phyloP scores from a whole-genome alignment of 2,113 vertebrate genomes.

The Merops nubicus region DNA sequence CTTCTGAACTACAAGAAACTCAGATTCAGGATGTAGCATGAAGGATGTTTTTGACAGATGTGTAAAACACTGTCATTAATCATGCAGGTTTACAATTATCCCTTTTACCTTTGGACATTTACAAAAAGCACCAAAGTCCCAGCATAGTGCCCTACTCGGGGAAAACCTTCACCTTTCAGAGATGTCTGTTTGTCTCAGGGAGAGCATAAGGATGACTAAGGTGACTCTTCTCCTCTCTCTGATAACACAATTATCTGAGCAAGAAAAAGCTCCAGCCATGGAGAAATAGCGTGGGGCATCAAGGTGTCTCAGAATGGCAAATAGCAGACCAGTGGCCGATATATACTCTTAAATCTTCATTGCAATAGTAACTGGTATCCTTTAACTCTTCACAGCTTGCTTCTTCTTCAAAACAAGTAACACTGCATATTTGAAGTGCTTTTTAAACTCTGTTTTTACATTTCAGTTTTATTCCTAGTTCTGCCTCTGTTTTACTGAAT shows the following conservation, averaged over 20 bases:
- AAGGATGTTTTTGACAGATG: neutral
- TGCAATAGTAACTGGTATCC: neutral
- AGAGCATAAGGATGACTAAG: neutral
- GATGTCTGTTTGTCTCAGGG: neutral
- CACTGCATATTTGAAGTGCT: neutral
- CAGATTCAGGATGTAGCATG: neutral
- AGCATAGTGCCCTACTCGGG: neutral
- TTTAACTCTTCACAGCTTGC: neutral
- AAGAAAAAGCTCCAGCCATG: neutral
- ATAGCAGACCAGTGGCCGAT: neutral
- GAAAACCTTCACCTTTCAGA: neutral
- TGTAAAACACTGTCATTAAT: neutral
- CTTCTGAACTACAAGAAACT: neutral
- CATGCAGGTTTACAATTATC: neutral
- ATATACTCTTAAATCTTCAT: neutral
- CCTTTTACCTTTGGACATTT: neutral
- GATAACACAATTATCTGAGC: neutral
- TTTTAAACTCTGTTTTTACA: neutral
- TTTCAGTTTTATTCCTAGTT: neutral
- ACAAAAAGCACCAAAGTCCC: neutral
- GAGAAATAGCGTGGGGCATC: accelerated
- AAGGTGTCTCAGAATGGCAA: neutral
- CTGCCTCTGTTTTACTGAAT: neutral
- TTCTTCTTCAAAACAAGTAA: neutral
- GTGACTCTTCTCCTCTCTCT: neutral